Percentiles rank a stretch among this genome's conserved stretches.
These are phyloP conservation scores for Uloborus plumipes DNA, from an alignment of 2,888 invertebrate genomes.

Conservation along the genomic window DNA sequence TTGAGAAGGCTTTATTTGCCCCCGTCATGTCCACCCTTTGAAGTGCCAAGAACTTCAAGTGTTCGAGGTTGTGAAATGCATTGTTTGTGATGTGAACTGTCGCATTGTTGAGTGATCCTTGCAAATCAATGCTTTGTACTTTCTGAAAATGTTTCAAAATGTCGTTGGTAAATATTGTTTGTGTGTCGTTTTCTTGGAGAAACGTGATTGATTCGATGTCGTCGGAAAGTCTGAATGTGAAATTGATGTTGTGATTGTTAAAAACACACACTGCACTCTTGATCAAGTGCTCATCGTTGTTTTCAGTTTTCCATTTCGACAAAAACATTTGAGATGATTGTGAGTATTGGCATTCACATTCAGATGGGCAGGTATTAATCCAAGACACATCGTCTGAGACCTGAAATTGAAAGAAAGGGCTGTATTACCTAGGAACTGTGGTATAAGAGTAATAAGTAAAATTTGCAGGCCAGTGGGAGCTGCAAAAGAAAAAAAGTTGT, in stretches of 20 bases:
- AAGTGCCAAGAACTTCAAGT: constrained; percentile 54
- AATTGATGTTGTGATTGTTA: constrained; percentile 35
- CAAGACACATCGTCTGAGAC: constrained; percentile 3
- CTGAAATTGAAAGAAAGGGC: too few species aligned
- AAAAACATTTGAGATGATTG: constrained; percentile 47
- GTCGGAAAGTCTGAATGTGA: constrained; percentile 39
- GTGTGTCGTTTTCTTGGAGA: constrained; percentile 75
- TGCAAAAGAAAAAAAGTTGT: too few species aligned
- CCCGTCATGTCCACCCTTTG: constrained; percentile 48
- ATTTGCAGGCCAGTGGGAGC: too few species aligned
- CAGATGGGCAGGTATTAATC: constrained; percentile 57
- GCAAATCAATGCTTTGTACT: constrained; percentile 76
- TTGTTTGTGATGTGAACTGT: constrained; percentile 39
- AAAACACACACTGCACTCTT: constrained; percentile 63
- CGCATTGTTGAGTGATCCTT: constrained; percentile 71
- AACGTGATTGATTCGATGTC: constrained; percentile 73
- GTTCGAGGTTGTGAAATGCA: constrained; percentile 33
- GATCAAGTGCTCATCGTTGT: constrained; percentile 12
- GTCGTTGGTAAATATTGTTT: constrained; percentile 73
- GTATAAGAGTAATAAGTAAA: too few species aligned
- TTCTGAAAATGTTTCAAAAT: constrained; percentile 74
- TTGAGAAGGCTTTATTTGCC: constrained; percentile 49
- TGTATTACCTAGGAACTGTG: too few species aligned
- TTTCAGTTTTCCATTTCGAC: constrained; percentile 54
- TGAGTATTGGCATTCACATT: constrained; percentile 62